Base-by-base conservation (phyloP, 2,797 vertebrate genomes). In the Thalassophryne amazonica region DNA sequence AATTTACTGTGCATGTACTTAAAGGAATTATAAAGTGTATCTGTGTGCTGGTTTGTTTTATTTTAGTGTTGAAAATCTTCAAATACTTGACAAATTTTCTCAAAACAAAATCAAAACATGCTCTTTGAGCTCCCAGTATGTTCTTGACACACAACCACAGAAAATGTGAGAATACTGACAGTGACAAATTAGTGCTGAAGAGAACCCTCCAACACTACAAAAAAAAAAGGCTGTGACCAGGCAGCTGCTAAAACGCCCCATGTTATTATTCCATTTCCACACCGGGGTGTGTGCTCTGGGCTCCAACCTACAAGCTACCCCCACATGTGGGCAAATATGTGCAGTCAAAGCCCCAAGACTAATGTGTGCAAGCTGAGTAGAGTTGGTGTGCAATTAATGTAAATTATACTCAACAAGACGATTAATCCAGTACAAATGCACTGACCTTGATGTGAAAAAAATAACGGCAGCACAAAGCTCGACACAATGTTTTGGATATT, bases 111-210 rank as follows among this genome's bases (percentile, higher is more conserved):
- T 59, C 11, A 66, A 61, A 69, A 48, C 37, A 68, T 20, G 19
- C 22, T 52, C 55, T 72, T 53, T 49, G 20, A 73, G 48, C 36
- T 59, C 27, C 10, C 17, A 55, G 35, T 55, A 69, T 48, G 31
- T 45, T 27, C 17, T 20, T 73, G 41, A 40, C 53, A 24, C 43
- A 63, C 50, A 60, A 10, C 52, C 18, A 33, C 20, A 30, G 55
- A 70, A 58, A 71, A 55, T 54, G 52, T 6, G 38, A 73, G 53
- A 69, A 69, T 68, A 42, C 54, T 84, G 87, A 90, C 86, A 83
- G 80, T 87, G 86, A 89, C 83, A 89, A 83, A 89, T 87, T 80
- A 85, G 78, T 23, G 65, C 75, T 80, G 69, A 83, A 84, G 78
- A 85, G 80, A 85, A 74, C 74, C 61, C 74, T 86, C 71, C 49